phyloP scores from a whole-genome alignment of 2,888 invertebrate genomes.

The Diadegma fenestrale region DNA sequence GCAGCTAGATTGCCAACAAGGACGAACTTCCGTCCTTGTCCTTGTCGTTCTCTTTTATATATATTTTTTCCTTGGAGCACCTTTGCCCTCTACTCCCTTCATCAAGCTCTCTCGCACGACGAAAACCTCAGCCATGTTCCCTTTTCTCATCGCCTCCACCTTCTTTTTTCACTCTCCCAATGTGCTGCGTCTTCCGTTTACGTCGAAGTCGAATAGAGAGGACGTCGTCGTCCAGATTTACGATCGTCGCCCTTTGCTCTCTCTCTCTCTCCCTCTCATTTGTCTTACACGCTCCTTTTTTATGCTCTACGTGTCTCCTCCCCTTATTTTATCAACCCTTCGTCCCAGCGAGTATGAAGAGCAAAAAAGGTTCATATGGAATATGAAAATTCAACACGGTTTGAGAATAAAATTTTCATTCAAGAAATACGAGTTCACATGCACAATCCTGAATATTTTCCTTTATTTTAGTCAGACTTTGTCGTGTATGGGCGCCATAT shows the following conservation, averaged over 20 bases:
- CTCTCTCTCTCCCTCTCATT: slow-evolving; percentile 23
- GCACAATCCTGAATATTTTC: too few relatives aligned
- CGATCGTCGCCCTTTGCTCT: slow-evolving; percentile 56
- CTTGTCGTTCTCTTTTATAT: slow-evolving; percentile 26
- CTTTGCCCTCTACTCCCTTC: slow-evolving; percentile 16
- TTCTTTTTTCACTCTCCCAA: slow-evolving; percentile 37
- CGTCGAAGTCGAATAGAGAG: slow-evolving; percentile 35
- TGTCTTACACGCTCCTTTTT: slow-evolving; percentile 21
- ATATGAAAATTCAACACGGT: neutral
- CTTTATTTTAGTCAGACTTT: too few relatives aligned
- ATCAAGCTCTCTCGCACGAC: slow-evolving; percentile 17
- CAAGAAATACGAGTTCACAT: too few relatives aligned
- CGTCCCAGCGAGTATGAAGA: neutral
- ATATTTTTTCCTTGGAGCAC: slow-evolving; percentile 15
- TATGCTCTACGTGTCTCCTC: neutral
- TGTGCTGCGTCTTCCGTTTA: slow-evolving; percentile 28
- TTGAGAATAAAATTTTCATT: neutral
- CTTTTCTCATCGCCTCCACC: neutral
- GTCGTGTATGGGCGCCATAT: too few relatives aligned
- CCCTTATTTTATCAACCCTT: neutral
- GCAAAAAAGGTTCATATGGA: neutral
- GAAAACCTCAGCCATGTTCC: slow-evolving; percentile 11
- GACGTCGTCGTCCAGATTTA: slow-evolving; percentile 55
- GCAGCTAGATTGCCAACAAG: slow-evolving; percentile 51
- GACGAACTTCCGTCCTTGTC: slow-evolving; percentile 21